phyloP scores from a whole-genome alignment of 2,113 vertebrate genomes.

The Rissa tridactyla region DNA sequence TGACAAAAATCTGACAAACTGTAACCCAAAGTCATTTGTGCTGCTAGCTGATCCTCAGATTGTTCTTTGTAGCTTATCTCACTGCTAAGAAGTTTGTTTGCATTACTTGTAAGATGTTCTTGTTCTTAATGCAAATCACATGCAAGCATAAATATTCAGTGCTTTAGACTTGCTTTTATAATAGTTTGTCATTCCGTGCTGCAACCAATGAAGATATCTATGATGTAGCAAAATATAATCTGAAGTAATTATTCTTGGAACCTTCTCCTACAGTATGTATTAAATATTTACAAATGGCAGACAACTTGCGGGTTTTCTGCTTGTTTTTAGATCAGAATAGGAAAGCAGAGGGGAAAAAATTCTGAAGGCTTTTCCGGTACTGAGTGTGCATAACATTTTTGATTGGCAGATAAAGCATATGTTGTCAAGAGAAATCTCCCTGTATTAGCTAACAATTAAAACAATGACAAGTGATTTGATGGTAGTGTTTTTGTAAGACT shows the following conservation, averaged over 20 bases:
- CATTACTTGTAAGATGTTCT: not conserved
- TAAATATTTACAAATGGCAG: slow-evolving; percentile 30
- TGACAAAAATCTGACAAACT: not conserved
- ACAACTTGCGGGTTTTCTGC: not conserved
- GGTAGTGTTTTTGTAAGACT: not conserved
- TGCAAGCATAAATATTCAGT: slow-evolving; percentile 5
- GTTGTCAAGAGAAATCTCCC: not conserved
- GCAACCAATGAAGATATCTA: not conserved
- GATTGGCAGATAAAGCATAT: not conserved
- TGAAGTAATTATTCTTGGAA: slow-evolving; percentile 25
- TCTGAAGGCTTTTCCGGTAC: not conserved
- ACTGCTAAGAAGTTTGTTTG: not conserved
- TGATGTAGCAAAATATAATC: slow-evolving; percentile 9
- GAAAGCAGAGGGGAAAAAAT: not conserved
- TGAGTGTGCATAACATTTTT: not conserved
- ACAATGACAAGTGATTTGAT: not conserved
- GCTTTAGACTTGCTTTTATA: slow-evolving; percentile 7
- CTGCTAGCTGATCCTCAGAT: not conserved
- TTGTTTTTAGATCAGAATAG: not conserved
- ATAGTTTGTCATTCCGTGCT: not conserved
- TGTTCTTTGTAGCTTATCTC: not conserved
- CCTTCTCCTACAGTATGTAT: not conserved
- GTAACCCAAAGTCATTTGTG: not conserved
- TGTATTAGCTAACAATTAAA: not conserved
- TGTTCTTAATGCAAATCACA: slow-evolving; percentile 18